phyloP scores from a whole-genome alignment of 2,113 vertebrate genomes.

The Platichthys stellatus region DNA sequence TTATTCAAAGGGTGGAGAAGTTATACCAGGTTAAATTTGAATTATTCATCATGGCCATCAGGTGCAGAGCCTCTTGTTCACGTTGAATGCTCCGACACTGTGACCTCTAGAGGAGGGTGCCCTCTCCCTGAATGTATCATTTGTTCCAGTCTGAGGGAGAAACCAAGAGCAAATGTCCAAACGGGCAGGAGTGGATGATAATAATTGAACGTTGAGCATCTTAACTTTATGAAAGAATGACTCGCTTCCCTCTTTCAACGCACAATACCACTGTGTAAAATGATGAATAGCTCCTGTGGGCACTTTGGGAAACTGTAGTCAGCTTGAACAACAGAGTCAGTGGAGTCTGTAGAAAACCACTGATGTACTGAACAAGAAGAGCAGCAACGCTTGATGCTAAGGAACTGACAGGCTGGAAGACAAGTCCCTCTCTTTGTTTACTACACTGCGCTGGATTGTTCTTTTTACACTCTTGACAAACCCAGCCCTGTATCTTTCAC shows the following conservation, averaged over 20 bases:
- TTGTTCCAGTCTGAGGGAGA: conserved; percentile 28
- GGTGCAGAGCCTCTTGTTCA: conserved; percentile 1
- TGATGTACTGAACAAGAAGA: conserved; percentile 55
- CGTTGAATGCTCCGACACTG: conserved; percentile 38
- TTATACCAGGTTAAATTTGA: conserved; percentile 21
- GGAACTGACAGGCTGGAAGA: conserved; percentile 59
- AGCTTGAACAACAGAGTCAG: conserved; percentile 38
- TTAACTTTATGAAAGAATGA: conserved; percentile 19
- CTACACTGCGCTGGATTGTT: conserved; percentile 12
- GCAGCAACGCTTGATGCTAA: conserved; percentile 26
- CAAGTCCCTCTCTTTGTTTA: conserved; percentile 37
- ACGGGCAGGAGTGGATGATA: conserved; percentile 19
- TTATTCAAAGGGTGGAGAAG: conserved; percentile 25
- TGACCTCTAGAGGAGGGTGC: conserved; percentile 23
- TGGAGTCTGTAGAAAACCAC: conserved; percentile 56
- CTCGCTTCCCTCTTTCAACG: neutral
- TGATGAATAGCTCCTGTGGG: conserved; percentile 38
- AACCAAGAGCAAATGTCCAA: conserved; percentile 1
- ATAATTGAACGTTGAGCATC: conserved; percentile 22
- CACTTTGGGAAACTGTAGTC: conserved; percentile 37
- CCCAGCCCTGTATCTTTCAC: conserved; percentile 1
- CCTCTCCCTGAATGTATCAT: conserved; percentile 33
- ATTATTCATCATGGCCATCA: conserved; percentile 41
- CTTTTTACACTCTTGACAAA: conserved; percentile 43
- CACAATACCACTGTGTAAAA: conserved; percentile 35